A percentile compares a stretch with the other conserved stretches of the same genome.
Conservation (phyloP, 2,888 invertebrate species). For the Drosophila merina region DNA sequence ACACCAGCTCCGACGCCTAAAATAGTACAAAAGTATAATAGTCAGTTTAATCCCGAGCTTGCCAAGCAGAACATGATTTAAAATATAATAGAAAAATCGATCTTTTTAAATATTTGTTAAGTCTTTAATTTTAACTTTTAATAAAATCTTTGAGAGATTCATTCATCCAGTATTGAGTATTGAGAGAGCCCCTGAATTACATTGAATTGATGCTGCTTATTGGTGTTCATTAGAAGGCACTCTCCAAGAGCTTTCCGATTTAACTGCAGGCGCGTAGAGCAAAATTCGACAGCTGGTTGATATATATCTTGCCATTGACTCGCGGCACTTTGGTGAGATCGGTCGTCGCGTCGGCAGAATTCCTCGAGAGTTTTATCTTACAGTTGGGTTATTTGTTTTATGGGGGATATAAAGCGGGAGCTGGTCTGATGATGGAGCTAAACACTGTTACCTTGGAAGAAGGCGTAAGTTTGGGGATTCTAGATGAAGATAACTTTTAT, state of each 20-base stretch:
- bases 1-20: conserved; percentile 60
- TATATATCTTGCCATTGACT: conserved; percentile 47
- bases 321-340: conserved; percentile 38
- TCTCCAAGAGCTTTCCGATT: conserved; percentile 34
- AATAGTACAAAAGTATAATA: conserved; percentile 94
- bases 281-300: conserved; percentile 51
- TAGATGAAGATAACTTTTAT: background rate
- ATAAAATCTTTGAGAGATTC: background rate
- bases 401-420: conserved; percentile 22
- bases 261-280: conserved; percentile 54
- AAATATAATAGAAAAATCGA: background rate
- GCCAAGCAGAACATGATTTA: conserved; percentile 90
- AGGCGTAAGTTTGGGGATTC: conserved; percentile 15
- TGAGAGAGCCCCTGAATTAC: background rate
- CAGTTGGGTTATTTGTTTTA: conserved; percentile 28
- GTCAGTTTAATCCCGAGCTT: conserved; percentile 97
- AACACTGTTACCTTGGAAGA: conserved; percentile 52
- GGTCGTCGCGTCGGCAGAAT: background rate
- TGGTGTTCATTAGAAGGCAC: conserved; percentile 22
- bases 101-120: background rate
- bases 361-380: conserved; percentile 12
- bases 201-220: conserved; percentile 11
- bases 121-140: background rate
- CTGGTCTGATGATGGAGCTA: conserved; percentile 53
- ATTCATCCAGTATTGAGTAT: background rate